Base-by-base conservation (phyloP, 2,888 invertebrate species). In the Uloborus plumipes region DNA sequence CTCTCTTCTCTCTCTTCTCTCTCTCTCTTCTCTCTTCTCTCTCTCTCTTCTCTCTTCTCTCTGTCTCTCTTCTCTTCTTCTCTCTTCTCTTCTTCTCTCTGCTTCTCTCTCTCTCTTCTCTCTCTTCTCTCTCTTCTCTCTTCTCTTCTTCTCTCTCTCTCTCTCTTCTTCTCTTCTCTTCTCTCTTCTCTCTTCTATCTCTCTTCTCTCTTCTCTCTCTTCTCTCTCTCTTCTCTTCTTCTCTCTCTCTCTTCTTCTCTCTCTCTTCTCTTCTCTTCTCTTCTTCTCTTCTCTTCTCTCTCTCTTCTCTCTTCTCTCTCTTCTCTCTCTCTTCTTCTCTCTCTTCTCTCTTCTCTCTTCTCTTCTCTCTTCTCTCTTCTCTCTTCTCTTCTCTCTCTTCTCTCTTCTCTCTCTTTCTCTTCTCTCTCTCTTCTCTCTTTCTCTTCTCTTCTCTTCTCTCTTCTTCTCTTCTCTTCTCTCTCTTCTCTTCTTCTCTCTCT, bases 131-230 rank as follows among this genome's bases (percentile, higher is more conserved):
- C 51, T 66, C 26, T 66, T 15, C 11, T n/a, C 26, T 31, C 18
- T 50, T 18, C 13, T 18, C 18, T 39, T 66, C 26, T 39, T 50
- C 66, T 16, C n/a, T 66, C 15, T 18, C 66, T 66, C 18, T 50
- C 58, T 69, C 70, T 51, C 11, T 53, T 50, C 51, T 47, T 9
- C n/a, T n/a, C n/a, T n/a, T n/a, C n/a, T n/a, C n/a, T n/a, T n/a
- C n/a, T 31, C n/a, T n/a, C n/a, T n/a, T n/a, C n/a, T n/a, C n/a
- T n/a, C n/a, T n/a, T n/a, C n/a, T n/a, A n/a, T n/a, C 39, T 16
- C 66, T 15, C 47, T 49, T 66, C 66, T 66, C 47, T n/a, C 6
- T 64, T 26, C 7, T 7, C 18, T 26, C 3, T 64, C 11, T 14
- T 39, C 22, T 64, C n/a, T 20, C 4, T 22, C 22, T 22, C n/a